Base-by-base conservation (phyloP, 2,797 vertebrate species). In the Silurus aristotelis region DNA sequence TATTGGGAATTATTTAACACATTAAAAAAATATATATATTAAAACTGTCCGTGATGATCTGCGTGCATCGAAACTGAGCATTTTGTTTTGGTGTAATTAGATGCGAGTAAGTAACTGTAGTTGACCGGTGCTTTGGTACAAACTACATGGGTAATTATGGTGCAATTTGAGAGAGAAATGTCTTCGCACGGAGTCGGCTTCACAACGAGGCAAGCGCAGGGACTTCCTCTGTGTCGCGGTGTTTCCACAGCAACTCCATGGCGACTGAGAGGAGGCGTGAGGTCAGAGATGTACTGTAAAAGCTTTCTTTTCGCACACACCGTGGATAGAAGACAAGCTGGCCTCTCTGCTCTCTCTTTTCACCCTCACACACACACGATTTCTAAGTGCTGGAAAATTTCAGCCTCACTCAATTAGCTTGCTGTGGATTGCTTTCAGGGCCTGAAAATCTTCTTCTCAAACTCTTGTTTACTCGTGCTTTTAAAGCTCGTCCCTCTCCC, bases 161-260 rank as follows among this genome's bases (percentile, higher is more conserved):
- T 7, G 20, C 43, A 52, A 83, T 72, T 31, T 43, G 15, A 67
- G 63, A 19, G 76, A 80, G 82, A 80, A 83, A n/a, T 61, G 76
- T 80, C 27, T 61, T 70, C 22, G 66, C 66, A 10, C 78, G 25
- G 43, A 76, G 38, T 22, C 48, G 63, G 71, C 19, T 10, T 31
- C 64, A 25, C 75, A 20, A 48, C 63, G 12, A 43, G 61, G 48
- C 48, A 77, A 52, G 86, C 22, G 5, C 38, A 89, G 83, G 58
- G 85, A 77, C 87, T 89, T 91, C 90, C 80, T 80, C 25, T 4
- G 70, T 80, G 79, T 61, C 15, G n/a, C 85, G 78, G 85, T 76
- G 94, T 96, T 94, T 93, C 95, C 94, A 90, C 89, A 94, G 94
- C 94, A 95, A 95, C 94, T 88, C 91, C 89, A 92, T 88, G 89